Evolutionary conservation across 2,113 vertebrate species (phyloP), one percentile per base, ranked within the genome.

Genomic region (Periophthalmus modestus): DNA sequence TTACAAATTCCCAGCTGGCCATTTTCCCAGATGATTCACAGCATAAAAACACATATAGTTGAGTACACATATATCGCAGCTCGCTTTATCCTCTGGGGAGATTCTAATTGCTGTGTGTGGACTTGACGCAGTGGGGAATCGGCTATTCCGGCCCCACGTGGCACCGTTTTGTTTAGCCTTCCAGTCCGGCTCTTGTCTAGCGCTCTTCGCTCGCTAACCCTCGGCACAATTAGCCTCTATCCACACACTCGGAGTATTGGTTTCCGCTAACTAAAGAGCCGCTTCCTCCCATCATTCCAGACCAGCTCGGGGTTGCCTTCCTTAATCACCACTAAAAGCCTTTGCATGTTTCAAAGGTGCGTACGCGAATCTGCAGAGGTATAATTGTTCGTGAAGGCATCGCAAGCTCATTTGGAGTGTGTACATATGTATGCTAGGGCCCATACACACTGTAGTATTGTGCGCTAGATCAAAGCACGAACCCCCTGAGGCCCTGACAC

Each of bases 151-250:
- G 75, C 73, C 68, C 61, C 24, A 14, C 14, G 12, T 14, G 76
- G 73, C 69, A 55, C 69, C 71, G 82, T 80, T 71, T 78, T 76
- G 69, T 73, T 81, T 72, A 39, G 68, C 70, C 71, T 73, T 75
- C 39, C 16, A 55, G 67, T 55, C 52, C 62, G 54, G 52, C 79
- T 81, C 66, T 63, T 71, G 67, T 86, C 75, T 69, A 85, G 66
- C 46, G 63, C 82, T 77, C 18, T 55, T n/a, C 52, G n/a, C 78
- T 73, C 79, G 24, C 69, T 78, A 80, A 89, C 88, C 85, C 78
- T 71, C 78, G 87, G 87, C 89, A 88, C 90, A 93, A 93, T 91
- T 90, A 92, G 89, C 77, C 74, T 88, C 87, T 89, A 90, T 92
- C 91, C 84, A 88, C 87, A 90, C 74, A 90, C 74, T 89, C 79